Evolutionary conservation across 2,113 vertebrate species (phyloP).

Genomic region (Strix uralensis): DNA sequence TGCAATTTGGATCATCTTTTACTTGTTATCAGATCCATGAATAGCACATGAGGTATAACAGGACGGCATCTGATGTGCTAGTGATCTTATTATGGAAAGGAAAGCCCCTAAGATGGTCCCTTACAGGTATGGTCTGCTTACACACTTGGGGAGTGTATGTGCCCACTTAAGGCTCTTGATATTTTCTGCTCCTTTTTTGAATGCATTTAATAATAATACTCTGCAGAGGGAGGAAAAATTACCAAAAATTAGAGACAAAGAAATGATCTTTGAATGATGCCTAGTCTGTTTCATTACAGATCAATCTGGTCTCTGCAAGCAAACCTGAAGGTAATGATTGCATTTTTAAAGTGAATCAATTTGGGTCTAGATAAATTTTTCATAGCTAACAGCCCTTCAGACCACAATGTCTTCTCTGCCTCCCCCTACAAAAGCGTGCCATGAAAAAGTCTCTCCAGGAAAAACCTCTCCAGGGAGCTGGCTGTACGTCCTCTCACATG

Average conservation of each 20-base stretch:
- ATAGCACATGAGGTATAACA: neutral
- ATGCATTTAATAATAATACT: neutral
- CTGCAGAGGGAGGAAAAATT: neutral
- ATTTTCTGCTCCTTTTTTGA: neutral
- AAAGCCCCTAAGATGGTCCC: neutral
- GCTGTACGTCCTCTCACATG: rapidly evolving
- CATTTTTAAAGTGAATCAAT: neutral
- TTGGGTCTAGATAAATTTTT: neutral
- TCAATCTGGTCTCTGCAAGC: constrained; percentile 59
- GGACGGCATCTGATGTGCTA: neutral
- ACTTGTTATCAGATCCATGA: neutral
- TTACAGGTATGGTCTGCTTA: neutral
- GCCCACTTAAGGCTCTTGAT: neutral
- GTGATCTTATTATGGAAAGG: neutral
- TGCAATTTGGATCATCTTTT: neutral
- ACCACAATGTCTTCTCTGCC: neutral
- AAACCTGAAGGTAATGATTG: constrained; percentile 48
- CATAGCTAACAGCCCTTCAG: neutral
- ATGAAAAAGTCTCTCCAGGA: no score
- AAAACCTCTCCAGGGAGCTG: neutral
- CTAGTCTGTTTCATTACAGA: constrained; percentile 54
- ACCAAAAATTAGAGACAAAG: neutral
- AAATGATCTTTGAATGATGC: neutral
- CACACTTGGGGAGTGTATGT: neutral
- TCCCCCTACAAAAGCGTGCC: neutral